Conservation (phyloP, 1,140 invertebrate genomes). For the Caenorhabditis briggsae region DNA sequence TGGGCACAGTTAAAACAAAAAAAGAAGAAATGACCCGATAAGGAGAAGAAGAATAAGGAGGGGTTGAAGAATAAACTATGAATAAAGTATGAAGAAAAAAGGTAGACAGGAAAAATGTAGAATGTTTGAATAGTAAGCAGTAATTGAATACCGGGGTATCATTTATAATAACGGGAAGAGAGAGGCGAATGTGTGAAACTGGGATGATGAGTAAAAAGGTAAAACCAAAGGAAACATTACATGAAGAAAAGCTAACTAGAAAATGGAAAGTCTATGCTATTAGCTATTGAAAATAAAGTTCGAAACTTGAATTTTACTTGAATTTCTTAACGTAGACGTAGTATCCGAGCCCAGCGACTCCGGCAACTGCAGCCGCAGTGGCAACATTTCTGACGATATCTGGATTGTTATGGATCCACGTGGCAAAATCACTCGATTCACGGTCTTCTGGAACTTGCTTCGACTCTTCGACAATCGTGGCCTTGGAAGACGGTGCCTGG, state of each 20-base stretch:
- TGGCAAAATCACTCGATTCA: slow-evolving; percentile 43
- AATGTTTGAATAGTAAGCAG: slow-evolving; percentile 12
- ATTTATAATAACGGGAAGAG: not conserved
- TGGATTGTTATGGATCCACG: slow-evolving; percentile 47
- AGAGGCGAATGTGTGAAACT: slow-evolving; percentile 3
- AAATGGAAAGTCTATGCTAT: not conserved
- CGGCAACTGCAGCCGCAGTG: slow-evolving; percentile 10
- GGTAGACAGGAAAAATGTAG: not conserved
- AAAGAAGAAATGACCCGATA: slow-evolving; percentile 44
- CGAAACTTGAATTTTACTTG: not conserved
- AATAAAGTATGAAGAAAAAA: not conserved
- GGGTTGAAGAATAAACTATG: not conserved
- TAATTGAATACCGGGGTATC: slow-evolving; percentile 32
- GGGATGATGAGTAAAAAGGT: slow-evolving; percentile 20
- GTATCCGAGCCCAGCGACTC: slow-evolving; percentile 30
- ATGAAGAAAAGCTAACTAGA: not conserved
- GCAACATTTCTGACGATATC: slow-evolving; percentile 46
- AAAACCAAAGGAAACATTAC: not conserved
- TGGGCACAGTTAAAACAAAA: slow-evolving; percentile 49
- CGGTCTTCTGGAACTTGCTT: slow-evolving; percentile 41
- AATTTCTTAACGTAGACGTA: slow-evolving; percentile 41
- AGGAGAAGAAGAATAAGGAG: not conserved
- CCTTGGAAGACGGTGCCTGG: slow-evolving; percentile 20
- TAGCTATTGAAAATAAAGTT: not conserved
- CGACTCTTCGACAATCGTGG: slow-evolving; percentile 16